Evolutionary conservation across 2,888 invertebrate genomes (phyloP), one percentile per base, ranked within the genome.

Genomic region (Acleris holmiana): DNA sequence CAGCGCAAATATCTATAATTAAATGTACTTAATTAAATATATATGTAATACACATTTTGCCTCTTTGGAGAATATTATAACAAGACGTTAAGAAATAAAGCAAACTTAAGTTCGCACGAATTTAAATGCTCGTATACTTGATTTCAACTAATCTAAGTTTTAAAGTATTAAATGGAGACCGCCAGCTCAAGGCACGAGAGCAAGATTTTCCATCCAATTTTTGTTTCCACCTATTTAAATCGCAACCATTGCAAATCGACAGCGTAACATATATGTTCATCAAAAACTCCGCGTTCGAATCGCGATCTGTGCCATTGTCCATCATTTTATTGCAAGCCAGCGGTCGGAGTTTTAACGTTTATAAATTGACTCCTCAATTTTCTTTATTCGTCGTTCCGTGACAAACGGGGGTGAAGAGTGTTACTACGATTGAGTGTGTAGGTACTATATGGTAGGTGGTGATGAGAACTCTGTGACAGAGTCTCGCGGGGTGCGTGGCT

Each of bases 101-200:
- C 83, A 84, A 86, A 86, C 82, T 79, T 81, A 78, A 76, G 83
- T 84, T 83, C 77, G 81, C 81, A 72, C 76, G 71, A 79, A 77
- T 75, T 81, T 74, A 76, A 71, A 74, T 74, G 69, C 76, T 77
- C 78, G 79, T 80, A 76, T 73, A 76, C 72, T 72, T 73, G 72
- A 73, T 75, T 72, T 76, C 71, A 71, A 73, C 74, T 75, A 81
- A 80, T 83, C 83, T 77, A 76, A 71, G 76, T 73, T 75, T 25
- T 75, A 72, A 73, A 78, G 73, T 73, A 69, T 69, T 64, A 48
- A 54, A 61, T 73, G 62, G 62, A 70, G 79, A 84, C 85, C 89
- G 85, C 87, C 88, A 86, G 84, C 85, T 75, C 76, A 78, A 91
- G 90, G 89, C 89, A 89, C 90, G 85, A 85, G 79, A 84, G 85